phyloP scores from a whole-genome alignment of 2,888 invertebrate genomes.

The Hedychridium roseum region DNA sequence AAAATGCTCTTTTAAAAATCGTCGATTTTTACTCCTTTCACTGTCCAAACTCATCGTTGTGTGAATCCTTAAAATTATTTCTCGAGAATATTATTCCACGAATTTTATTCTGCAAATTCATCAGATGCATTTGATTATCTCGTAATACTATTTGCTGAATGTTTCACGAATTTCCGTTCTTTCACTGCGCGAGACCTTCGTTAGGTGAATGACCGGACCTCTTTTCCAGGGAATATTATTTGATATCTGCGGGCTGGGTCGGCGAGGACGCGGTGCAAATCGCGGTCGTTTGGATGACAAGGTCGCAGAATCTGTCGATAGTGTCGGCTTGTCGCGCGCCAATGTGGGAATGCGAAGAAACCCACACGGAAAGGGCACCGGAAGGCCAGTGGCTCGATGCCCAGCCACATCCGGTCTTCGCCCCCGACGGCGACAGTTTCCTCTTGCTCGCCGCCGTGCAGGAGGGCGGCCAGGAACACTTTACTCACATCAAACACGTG shows the following conservation, averaged over 20 bases:
- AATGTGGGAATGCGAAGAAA: constrained; percentile 86
- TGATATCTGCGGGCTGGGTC: constrained; percentile 92
- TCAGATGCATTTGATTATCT: too few species aligned
- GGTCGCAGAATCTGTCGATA: constrained; percentile 90
- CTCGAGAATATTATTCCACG: too few species aligned
- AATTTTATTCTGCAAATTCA: too few species aligned
- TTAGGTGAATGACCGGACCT: too few species aligned
- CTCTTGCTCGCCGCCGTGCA: constrained; percentile 83
- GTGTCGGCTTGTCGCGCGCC: constrained; percentile 85
- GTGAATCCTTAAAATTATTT: too few species aligned
- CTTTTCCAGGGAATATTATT: constrained; percentile 83
- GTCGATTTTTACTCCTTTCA: too few species aligned
- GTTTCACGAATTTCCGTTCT: too few species aligned
- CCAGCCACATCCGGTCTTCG: constrained; percentile 84
- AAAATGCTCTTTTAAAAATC: too few species aligned
- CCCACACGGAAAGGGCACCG: constrained; percentile 83
- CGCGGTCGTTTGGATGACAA: constrained; percentile 91
- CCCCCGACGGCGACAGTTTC: constrained; percentile 85
- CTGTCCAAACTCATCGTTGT: too few species aligned
- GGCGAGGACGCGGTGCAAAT: constrained; percentile 80
- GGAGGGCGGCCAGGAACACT: constrained; percentile 84
- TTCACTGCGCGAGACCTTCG: too few species aligned
- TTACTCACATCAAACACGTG: constrained; percentile 88
- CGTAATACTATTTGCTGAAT: too few species aligned
- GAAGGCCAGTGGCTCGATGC: constrained; percentile 88